A percentile compares a stretch with the other conserved stretches of the same genome.
These are phyloP conservation scores for Halcyon badia DNA, from an alignment of 2,797 vertebrate species.

Conservation along the genomic window DNA sequence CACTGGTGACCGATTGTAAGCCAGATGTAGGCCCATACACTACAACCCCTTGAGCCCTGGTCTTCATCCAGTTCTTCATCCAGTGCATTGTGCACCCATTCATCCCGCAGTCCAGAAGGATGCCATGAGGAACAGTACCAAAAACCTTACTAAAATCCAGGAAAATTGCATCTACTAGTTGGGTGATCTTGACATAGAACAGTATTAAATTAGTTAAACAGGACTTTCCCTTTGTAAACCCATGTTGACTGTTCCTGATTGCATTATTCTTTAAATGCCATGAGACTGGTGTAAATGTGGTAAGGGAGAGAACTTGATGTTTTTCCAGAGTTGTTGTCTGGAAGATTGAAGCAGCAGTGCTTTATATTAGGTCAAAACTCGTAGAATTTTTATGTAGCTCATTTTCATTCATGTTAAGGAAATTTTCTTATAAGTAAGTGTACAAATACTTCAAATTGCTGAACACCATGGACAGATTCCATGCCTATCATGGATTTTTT, in stretches of 20 bases:
- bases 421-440: background rate
- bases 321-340: background rate
- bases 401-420: background rate
- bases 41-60: background rate
- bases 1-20: fast-evolving
- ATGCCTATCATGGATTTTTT: background rate
- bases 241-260: background rate
- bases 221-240: background rate
- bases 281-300: background rate
- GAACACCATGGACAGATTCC: background rate
- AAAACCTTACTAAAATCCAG: background rate
- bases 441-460: background rate
- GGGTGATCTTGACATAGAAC: background rate
- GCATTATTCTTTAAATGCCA: background rate
- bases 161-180: background rate
- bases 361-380: background rate
- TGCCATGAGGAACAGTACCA: background rate
- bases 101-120: background rate
- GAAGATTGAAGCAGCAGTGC: background rate
- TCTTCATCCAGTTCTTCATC: background rate
- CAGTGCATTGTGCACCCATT: fast-evolving
- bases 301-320: background rate
- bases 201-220: background rate
- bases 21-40: background rate
- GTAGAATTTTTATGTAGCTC: background rate